These are phyloP conservation scores for Himalopsyche kuldschensis DNA, from an alignment of 2,888 invertebrate genomes.

Conservation along the genomic window DNA sequence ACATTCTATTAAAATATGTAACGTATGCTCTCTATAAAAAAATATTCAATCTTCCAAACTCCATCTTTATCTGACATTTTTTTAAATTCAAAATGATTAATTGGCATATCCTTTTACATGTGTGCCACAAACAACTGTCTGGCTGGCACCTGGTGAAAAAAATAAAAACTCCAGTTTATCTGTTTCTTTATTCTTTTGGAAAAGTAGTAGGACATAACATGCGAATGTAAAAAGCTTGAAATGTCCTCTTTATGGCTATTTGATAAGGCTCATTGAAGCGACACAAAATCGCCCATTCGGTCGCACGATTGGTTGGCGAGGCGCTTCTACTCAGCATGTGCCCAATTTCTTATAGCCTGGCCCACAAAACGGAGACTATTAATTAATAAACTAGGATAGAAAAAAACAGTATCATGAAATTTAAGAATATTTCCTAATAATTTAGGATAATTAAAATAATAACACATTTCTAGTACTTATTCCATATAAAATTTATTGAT, in stretches of 20 bases:
- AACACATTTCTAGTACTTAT: too few species aligned
- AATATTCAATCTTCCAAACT: too few species aligned
- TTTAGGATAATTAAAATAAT: too few species aligned
- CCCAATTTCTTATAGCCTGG: not conserved
- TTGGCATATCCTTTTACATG: not conserved
- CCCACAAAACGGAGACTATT: not conserved
- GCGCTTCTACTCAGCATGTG: not conserved
- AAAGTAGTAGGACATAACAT: not conserved
- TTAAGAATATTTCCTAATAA: too few species aligned
- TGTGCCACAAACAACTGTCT: not conserved
- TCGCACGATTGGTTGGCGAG: not conserved
- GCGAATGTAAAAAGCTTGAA: constrained; percentile 9
- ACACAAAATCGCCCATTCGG: not conserved
- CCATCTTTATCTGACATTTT: too few species aligned
- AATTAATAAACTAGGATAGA: too few species aligned
- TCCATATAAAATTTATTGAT: too few species aligned
- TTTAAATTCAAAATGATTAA: not conserved
- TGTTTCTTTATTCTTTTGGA: not conserved
- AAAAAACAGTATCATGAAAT: too few species aligned
- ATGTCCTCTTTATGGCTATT: constrained; percentile 18
- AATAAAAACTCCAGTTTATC: not conserved
- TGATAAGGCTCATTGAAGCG: not conserved
- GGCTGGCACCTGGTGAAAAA: not conserved
- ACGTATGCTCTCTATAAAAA: too few species aligned
- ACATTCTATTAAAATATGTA: too few species aligned